These are phyloP conservation scores for Antechinus stuartii DNA, from an alignment of 2,113 vertebrate species.

Conservation along the genomic window DNA sequence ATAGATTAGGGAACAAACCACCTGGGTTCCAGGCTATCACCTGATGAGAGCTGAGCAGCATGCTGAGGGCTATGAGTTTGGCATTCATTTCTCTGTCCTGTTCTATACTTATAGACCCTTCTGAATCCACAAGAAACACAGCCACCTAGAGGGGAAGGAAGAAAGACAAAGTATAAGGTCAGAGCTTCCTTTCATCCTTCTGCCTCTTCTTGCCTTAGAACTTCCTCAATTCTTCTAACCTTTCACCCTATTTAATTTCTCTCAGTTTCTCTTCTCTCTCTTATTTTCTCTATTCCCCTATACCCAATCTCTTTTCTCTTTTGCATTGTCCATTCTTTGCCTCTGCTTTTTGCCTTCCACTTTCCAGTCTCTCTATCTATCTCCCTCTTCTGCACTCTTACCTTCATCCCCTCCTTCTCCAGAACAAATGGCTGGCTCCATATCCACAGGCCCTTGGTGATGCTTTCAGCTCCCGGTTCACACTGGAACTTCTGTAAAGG, in stretches of 20 bases:
- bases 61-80: constrained; percentile 75
- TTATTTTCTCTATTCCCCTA: too few species aligned
- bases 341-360: neutral
- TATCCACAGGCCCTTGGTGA: constrained; percentile 81
- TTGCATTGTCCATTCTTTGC: neutral
- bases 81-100: constrained; percentile 69
- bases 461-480: constrained; percentile 60
- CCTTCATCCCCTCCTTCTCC: constrained; percentile 75
- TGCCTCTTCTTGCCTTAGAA: neutral
- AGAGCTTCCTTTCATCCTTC: neutral
- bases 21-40: constrained; percentile 38
- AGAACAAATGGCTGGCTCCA: constrained; percentile 82
- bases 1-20: neutral
- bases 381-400: constrained; percentile 38
- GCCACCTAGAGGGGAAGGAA: constrained; percentile 69
- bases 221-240: neutral
- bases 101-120: constrained; percentile 71
- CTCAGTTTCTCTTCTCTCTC: too few species aligned
- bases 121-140: constrained; percentile 79
- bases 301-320: neutral
- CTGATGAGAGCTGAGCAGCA: constrained; percentile 80
- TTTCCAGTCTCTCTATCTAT: neutral
- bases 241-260: neutral
- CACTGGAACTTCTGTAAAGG: constrained; percentile 69
- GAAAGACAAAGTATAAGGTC: neutral